Evolutionary conservation across 2,113 vertebrate species (phyloP).

Genomic region (Corythornis cristatus): DNA sequence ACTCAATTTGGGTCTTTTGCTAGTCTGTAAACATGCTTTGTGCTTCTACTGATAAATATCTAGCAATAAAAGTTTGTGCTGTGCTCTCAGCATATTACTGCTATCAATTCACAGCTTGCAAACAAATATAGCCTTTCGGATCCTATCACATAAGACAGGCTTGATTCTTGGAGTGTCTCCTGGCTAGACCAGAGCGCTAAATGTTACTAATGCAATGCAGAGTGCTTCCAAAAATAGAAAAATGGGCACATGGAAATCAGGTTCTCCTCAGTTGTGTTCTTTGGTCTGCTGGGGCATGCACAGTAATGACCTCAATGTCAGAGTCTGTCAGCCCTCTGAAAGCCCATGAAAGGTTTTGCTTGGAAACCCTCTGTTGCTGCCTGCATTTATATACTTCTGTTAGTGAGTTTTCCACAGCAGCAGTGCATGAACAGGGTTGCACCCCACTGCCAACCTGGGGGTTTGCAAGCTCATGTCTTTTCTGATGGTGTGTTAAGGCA

Average conservation of each 20-base stretch:
- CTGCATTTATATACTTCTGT: not conserved
- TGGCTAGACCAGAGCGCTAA: not conserved
- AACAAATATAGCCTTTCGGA: constrained; percentile 52
- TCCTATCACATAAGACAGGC: constrained; percentile 26
- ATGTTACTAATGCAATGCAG: constrained; percentile 42
- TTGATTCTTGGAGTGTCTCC: constrained; percentile 49
- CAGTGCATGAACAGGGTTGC: fast-evolving
- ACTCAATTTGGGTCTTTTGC: not conserved
- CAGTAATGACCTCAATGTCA: not conserved
- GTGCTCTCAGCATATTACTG: not conserved
- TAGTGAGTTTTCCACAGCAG: not conserved
- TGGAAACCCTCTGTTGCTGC: not conserved
- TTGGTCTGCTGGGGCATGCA: not conserved
- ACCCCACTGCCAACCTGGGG: not conserved
- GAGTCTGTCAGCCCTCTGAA: not conserved
- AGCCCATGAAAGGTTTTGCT: not conserved
- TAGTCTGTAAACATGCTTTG: not conserved
- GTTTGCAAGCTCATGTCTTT: not conserved
- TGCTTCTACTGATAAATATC: not conserved
- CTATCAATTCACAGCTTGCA: constrained; percentile 19
- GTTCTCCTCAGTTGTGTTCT: constrained; percentile 22
- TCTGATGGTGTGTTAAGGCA: not conserved
- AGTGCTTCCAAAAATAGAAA: constrained; percentile 68
- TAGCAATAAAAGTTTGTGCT: not conserved
- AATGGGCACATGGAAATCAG: not conserved